phyloP scores from a whole-genome alignment of 2,797 vertebrate species.

The Gallinago nigripennis region DNA sequence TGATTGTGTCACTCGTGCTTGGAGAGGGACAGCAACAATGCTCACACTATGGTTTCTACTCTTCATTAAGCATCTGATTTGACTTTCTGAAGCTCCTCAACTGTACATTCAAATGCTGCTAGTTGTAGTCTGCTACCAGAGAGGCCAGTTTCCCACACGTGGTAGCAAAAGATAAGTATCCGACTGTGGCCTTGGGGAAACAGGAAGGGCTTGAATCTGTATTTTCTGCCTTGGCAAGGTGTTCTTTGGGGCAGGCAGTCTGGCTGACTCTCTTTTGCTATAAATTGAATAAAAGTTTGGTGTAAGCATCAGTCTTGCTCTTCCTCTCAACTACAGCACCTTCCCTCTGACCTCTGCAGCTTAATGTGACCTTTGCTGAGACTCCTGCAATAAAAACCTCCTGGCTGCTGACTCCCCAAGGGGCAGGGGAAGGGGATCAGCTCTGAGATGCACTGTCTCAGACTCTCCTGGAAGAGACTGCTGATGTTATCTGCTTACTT shows the following conservation, averaged over 20 bases:
- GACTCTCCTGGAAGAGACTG: neutral
- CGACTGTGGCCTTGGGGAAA: neutral
- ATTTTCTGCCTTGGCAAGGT: neutral
- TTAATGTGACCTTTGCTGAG: constrained; percentile 4
- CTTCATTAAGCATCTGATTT: neutral
- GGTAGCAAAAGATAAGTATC: neutral
- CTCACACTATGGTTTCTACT: neutral
- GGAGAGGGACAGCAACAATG: neutral
- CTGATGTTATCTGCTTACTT: neutral
- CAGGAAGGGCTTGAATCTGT: neutral
- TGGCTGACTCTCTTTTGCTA: neutral
- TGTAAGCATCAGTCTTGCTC: neutral
- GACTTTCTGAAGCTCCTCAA: neutral
- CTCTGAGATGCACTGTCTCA: neutral
- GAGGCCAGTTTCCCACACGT: fast-evolving
- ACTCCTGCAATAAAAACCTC: neutral
- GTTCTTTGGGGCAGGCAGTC: neutral
- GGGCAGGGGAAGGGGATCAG: neutral
- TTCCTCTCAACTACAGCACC: neutral
- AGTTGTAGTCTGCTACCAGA: neutral
- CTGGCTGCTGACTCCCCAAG: neutral
- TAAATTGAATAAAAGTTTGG: neutral
- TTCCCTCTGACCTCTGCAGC: neutral
- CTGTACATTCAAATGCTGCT: neutral
- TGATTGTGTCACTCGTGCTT: neutral